Conservation (phyloP, 2,797 vertebrate genomes). For the Hyperoplus lanceolatus region DNA sequence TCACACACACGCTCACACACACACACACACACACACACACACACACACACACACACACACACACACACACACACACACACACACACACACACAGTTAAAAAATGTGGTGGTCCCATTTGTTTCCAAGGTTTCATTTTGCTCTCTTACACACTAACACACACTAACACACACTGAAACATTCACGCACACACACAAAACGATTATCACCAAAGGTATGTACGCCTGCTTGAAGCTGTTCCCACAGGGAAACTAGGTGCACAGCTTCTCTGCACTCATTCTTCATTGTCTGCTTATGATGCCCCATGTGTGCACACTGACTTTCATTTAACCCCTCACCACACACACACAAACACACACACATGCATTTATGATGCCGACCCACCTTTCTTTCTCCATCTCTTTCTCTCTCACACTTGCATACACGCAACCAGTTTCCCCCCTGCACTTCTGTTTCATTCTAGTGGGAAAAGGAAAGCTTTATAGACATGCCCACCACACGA, state of each 20-base stretch:
- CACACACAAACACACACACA: slow-evolving; percentile 57
- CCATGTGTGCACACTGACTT: slow-evolving; percentile 84
- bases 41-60: too few species aligned
- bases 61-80: too few species aligned
- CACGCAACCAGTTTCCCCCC: slow-evolving; percentile 31
- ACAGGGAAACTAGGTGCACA: slow-evolving; percentile 78
- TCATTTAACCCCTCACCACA: slow-evolving; percentile 83
- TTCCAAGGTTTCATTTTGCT: slow-evolving; percentile 53
- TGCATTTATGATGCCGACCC: slow-evolving; percentile 44
- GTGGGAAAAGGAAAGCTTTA: slow-evolving; percentile 29
- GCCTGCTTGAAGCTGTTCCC: slow-evolving; percentile 77
- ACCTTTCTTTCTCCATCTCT: slow-evolving; percentile 36
- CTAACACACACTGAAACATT: slow-evolving; percentile 10
- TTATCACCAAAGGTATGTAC: slow-evolving; percentile 75
- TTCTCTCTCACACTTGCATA: slow-evolving; percentile 19
- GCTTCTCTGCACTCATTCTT: slow-evolving; percentile 83
- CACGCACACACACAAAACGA: slow-evolving; percentile 67
- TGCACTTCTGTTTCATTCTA: slow-evolving; percentile 43
- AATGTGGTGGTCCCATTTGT: slow-evolving; percentile 39
- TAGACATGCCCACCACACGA: slow-evolving; percentile 36
- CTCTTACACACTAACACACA: slow-evolving; percentile 37
- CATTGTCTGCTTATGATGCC: slow-evolving; percentile 87
- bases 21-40: too few species aligned
- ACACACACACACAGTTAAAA: slow-evolving; percentile 9
- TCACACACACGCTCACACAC: too few species aligned